phyloP scores from a whole-genome alignment of 2,113 vertebrate genomes.

The Irena cyanogastra region DNA sequence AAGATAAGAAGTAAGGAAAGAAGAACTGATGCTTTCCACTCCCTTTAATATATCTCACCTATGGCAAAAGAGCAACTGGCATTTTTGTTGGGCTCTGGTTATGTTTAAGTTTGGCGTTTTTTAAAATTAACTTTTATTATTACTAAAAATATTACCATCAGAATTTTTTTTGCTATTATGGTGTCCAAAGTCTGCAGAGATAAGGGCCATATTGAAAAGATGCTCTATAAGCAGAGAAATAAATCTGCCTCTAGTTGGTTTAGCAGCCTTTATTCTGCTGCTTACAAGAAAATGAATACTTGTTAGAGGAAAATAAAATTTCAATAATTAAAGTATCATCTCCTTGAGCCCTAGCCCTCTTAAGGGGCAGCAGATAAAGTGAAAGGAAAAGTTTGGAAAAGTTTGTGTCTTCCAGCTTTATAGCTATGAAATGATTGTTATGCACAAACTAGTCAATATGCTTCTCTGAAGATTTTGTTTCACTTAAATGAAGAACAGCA shows the following conservation, averaged over 20 bases:
- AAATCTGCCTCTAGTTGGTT: background rate
- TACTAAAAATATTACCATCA: background rate
- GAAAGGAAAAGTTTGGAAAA: no score
- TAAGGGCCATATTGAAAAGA: background rate
- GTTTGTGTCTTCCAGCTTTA: background rate
- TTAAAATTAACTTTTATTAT: background rate
- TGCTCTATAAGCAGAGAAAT: background rate
- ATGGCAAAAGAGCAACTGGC: background rate
- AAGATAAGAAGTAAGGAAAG: conserved; percentile 7
- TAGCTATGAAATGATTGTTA: background rate
- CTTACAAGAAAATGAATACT: background rate
- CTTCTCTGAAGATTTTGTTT: background rate
- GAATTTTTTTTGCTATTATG: background rate
- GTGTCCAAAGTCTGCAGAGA: background rate
- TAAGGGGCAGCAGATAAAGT: background rate
- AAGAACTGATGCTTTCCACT: background rate
- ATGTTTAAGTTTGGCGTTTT: background rate
- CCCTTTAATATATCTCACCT: background rate
- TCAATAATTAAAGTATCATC: background rate
- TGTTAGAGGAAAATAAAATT: background rate
- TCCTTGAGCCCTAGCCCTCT: background rate
- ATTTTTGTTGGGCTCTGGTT: background rate
- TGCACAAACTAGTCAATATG: background rate
- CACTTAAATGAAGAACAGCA: background rate
- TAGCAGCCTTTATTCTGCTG: background rate